These are phyloP conservation scores for Ceratosolen fusciceps DNA, from an alignment of 1,140 invertebrate species.

Conservation along the genomic window DNA sequence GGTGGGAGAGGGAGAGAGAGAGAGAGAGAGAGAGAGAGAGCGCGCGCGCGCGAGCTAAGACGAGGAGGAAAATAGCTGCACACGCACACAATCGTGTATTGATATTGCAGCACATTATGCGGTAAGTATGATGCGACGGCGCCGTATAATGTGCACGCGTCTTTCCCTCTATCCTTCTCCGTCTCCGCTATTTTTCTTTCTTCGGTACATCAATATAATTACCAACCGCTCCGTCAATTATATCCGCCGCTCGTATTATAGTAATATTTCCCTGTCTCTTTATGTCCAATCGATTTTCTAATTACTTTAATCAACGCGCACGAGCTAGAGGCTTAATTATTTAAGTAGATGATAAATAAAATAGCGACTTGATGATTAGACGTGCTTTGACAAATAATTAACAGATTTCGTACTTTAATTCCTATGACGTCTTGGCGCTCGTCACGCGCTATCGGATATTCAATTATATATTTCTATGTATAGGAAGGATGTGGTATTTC, in stretches of 20 bases:
- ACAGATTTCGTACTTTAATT: too few relatives aligned
- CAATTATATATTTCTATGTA: too few relatives aligned
- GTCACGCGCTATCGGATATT: too few relatives aligned
- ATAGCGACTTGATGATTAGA: too few relatives aligned
- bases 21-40: neutral
- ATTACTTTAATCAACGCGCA: neutral
- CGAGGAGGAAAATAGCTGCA: neutral
- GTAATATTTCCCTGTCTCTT: neutral
- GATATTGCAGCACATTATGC: constrained; percentile 46
- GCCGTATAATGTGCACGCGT: constrained; percentile 11
- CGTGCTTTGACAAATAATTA: too few relatives aligned
- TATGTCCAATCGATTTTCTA: neutral
- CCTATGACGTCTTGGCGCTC: too few relatives aligned
- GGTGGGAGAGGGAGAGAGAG: neutral
- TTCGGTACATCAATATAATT: neutral
- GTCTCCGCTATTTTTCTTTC: neutral
- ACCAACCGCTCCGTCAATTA: neutral
- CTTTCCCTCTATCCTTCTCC: neutral
- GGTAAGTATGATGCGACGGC: constrained; percentile 45
- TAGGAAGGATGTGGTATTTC: too few relatives aligned
- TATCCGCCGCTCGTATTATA: neutral
- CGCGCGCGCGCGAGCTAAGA: neutral
- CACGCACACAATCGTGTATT: constrained; percentile 31
- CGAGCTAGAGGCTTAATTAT: too few relatives aligned
- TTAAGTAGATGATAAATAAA: too few relatives aligned